phyloP scores from a whole-genome alignment of 2,113 vertebrate genomes.

The Etheostoma cragini region DNA sequence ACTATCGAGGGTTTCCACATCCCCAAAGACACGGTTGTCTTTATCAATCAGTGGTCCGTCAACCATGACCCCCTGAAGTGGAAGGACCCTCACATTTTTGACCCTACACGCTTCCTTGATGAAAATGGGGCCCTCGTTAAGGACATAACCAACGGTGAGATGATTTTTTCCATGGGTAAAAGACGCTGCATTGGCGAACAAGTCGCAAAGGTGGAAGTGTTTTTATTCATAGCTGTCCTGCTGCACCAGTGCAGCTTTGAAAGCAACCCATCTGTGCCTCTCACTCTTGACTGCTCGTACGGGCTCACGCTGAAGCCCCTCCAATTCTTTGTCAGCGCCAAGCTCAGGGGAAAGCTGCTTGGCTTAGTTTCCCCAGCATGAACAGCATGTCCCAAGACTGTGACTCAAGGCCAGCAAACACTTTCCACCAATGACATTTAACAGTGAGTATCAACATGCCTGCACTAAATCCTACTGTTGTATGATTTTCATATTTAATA shows the following conservation, averaged over 20 bases:
- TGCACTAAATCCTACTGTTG: conserved; percentile 77
- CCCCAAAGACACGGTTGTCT: conserved; percentile 89
- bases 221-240: conserved; percentile 86
- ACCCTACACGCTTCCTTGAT: conserved; percentile 86
- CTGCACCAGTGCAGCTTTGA: conserved; percentile 89
- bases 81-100: conserved; percentile 86
- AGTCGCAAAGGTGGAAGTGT: conserved; percentile 87
- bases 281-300: conserved; percentile 83
- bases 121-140: conserved; percentile 78
- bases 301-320: conserved; percentile 86
- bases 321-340: conserved; percentile 76
- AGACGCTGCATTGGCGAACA: conserved; percentile 89
- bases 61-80: conserved; percentile 88
- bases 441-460: conserved; percentile 74
- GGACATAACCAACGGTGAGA: conserved; percentile 80
- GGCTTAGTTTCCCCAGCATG: conserved; percentile 82
- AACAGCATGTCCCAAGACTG: conserved; percentile 58
- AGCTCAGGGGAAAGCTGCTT: conserved; percentile 80
- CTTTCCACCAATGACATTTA: conserved; percentile 67
- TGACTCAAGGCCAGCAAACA: conserved; percentile 68
- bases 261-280: conserved; percentile 75
- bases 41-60: conserved; percentile 92
- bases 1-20: conserved; percentile 87
- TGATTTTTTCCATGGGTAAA: conserved; percentile 90
- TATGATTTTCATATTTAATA: conserved; percentile 76